Evolutionary conservation across 2,797 vertebrate species (phyloP), one percentile per base, ranked within the genome.

Genomic region (Liasis olivaceus): DNA sequence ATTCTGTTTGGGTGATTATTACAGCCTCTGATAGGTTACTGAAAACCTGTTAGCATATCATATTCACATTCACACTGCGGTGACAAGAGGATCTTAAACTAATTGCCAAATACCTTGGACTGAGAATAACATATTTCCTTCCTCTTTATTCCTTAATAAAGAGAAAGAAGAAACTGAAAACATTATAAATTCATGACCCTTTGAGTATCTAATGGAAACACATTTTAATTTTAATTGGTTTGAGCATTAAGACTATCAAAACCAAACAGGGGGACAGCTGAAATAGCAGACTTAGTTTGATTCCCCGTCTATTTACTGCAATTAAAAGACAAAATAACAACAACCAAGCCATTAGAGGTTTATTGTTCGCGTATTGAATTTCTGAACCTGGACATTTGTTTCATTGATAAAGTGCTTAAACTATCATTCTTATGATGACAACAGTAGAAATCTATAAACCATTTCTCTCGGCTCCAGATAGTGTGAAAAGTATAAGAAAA

Each of bases 181-280:
- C 81, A 62, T 86, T 24, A 51, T 91, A 42, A 60, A 22, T 17
- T 89, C 63, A 63, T 88, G 47, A 0, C 58, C 31, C 85, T 22
- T 17, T 92, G 77, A 14, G 58, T 47, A 0, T 59, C 4, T 89
- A 93, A 95, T 93, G n/a, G 87, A 93, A n/a, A 3, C 72, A 92
- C 15, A 90, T 90, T 20, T 58, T 3, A 89, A 20, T 69, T 85
- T 86, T 95, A 91, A 91, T 90, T 47, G 64, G 24, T 20, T 56
- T 54, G 58, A 47, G 36, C n/a, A 51, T 92, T 66, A 36, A 5
- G 84, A 89, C 72, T 87, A 91, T 4, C 85, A 36, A 24, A 85
- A 81, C 9, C 26, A 94, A 14, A 22, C 26, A 86, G 28, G 1
- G 56, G 58, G 81, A 1, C 81, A 56, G 85, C 42, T 1, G 22